Percentiles rank a stretch among this genome's conserved stretches.
Conservation (phyloP, 2,888 invertebrate species). For the Blera fallax region DNA sequence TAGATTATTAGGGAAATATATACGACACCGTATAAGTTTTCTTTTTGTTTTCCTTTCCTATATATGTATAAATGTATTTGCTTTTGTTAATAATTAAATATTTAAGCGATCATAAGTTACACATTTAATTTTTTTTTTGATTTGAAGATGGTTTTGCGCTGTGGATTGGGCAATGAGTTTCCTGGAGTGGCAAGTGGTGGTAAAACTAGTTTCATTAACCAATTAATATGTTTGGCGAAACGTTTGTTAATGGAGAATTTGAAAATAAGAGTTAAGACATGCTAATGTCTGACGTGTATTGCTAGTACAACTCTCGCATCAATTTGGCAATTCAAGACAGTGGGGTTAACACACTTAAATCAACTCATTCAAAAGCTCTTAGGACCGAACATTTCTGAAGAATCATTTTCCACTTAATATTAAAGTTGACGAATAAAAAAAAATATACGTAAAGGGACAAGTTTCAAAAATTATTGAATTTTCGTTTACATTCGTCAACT, state of each 20-base stretch:
- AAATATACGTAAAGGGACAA: no score
- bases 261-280: not conserved
- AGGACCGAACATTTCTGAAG: no score
- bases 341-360: no score
- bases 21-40: constrained; percentile 59
- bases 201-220: not conserved
- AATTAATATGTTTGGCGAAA: not conserved
- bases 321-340: no score
- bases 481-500: no score
- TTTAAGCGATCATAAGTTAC: constrained; percentile 64
- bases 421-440: no score
- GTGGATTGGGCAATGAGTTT: constrained; percentile 10
- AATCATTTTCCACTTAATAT: no score
- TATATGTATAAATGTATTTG: constrained; percentile 50
- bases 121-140: constrained; percentile 13
- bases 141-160: constrained; percentile 22
- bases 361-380: no score
- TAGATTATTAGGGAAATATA: constrained; percentile 59
- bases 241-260: not conserved
- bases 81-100: constrained; percentile 50
- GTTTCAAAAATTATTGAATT: no score
- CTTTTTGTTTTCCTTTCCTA: constrained; percentile 14
- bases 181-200: not conserved
- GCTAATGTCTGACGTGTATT: not conserved
- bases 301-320: not conserved